These are phyloP conservation scores for Iselma pallidipennis DNA, from an alignment of 2,888 invertebrate species.

Conservation along the genomic window DNA sequence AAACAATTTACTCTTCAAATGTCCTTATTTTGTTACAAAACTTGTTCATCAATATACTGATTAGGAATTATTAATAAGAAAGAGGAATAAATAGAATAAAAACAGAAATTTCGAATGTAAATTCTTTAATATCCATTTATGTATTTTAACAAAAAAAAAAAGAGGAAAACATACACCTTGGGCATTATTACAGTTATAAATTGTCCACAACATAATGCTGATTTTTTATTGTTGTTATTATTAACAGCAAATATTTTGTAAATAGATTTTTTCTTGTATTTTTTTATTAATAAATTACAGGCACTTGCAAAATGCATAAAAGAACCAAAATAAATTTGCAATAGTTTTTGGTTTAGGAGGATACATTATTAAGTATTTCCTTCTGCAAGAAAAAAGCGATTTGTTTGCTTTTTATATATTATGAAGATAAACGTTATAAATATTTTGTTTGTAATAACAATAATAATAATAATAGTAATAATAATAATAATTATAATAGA, in stretches of 20 bases:
- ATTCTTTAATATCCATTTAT: too few species aligned
- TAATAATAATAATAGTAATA: background rate
- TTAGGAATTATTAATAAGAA: too few species aligned
- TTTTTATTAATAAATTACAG: background rate
- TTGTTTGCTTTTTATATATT: too few species aligned
- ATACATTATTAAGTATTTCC: background rate
- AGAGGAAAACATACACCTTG: too few species aligned
- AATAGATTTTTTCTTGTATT: background rate
- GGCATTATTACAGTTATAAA: too few species aligned
- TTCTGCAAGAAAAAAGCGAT: background rate
- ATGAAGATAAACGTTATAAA: background rate
- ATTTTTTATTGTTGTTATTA: background rate
- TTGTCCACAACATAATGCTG: background rate
- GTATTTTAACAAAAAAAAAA: too few species aligned
- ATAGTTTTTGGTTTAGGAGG: background rate
- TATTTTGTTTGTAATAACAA: background rate
- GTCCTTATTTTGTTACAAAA: too few species aligned
- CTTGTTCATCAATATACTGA: too few species aligned
- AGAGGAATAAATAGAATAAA: too few species aligned
- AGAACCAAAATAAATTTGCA: background rate
- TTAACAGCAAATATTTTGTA: background rate
- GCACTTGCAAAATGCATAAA: conserved; percentile 2
- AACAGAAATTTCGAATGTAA: too few species aligned
- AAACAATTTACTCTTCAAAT: too few species aligned
- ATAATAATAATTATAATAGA: background rate